A percentile compares a stretch with the other conserved stretches of the same genome.
Evolutionary conservation across 2,888 invertebrate species (phyloP).

Genomic region (Drosophila differens): DNA sequence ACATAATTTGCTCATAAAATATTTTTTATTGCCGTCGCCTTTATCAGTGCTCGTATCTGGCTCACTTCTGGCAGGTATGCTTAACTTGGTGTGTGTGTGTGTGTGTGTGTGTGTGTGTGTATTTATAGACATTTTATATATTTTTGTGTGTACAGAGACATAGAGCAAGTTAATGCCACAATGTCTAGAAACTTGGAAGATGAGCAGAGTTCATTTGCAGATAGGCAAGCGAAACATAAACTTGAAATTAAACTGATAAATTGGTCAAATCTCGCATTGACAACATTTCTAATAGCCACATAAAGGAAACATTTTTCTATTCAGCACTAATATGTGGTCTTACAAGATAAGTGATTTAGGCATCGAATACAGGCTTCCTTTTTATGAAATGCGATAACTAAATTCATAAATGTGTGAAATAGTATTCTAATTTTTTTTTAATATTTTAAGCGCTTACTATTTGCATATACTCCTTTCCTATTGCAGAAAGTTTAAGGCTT

Average conservation of each 20-base stretch:
- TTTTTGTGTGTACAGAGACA: slow-evolving; percentile 26
- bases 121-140: slow-evolving; percentile 10
- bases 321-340: not conserved
- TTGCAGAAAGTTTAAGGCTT: too few relatives aligned
- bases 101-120: slow-evolving; percentile 3
- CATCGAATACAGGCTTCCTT: not conserved
- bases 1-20: slow-evolving; percentile 79
- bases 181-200: slow-evolving; percentile 31
- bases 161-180: slow-evolving; percentile 41
- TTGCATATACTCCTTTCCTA: too few relatives aligned
- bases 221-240: slow-evolving; percentile 57
- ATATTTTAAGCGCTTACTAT: not conserved
- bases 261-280: slow-evolving; percentile 8
- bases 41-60: slow-evolving; percentile 59
- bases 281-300: not conserved
- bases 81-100: slow-evolving; percentile 22
- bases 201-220: slow-evolving; percentile 43
- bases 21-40: slow-evolving; percentile 74
- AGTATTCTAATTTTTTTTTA: not conserved
- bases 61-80: slow-evolving; percentile 55
- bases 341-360: not conserved
- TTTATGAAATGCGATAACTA: not conserved
- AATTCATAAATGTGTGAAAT: not conserved
- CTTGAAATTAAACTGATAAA: slow-evolving; percentile 47
- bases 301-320: not conserved